These are phyloP conservation scores for Taurulus bubalis DNA, from an alignment of 2,113 vertebrate genomes.

Conservation along the genomic window DNA sequence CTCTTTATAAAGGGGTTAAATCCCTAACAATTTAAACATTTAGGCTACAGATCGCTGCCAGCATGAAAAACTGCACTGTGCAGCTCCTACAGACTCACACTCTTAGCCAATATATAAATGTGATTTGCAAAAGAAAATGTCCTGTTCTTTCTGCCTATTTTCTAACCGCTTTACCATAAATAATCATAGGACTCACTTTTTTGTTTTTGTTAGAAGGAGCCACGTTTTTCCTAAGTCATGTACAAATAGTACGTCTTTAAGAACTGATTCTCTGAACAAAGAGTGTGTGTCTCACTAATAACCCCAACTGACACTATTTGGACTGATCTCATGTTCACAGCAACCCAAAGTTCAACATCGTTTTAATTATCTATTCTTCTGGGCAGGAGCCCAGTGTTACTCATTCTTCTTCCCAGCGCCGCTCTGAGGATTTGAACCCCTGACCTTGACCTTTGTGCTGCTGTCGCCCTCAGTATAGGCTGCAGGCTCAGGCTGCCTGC, in stretches of 20 bases:
- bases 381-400: conserved; percentile 8
- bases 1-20: not conserved
- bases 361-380: conserved; percentile 21
- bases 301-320: not conserved
- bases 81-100: not conserved
- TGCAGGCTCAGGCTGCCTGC: conserved; percentile 41
- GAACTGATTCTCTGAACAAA: not conserved
- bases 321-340: not conserved
- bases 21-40: not conserved
- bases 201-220: not conserved
- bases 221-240: not conserved
- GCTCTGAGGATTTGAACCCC: conserved; percentile 36
- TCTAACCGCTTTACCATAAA: not conserved
- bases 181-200: not conserved
- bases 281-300: not conserved
- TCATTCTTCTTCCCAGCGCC: not conserved
- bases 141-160: not conserved
- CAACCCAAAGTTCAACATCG: conserved; percentile 18
- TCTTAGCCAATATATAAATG: not conserved
- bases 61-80: not conserved
- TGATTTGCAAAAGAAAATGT: not conserved
- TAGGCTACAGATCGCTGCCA: not conserved
- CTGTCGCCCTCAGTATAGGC: conserved; percentile 33
- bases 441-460: conserved; percentile 49
- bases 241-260: not conserved